Evolutionary conservation across 2,797 vertebrate genomes (phyloP).

Genomic region (Sebastes diaconus): DNA sequence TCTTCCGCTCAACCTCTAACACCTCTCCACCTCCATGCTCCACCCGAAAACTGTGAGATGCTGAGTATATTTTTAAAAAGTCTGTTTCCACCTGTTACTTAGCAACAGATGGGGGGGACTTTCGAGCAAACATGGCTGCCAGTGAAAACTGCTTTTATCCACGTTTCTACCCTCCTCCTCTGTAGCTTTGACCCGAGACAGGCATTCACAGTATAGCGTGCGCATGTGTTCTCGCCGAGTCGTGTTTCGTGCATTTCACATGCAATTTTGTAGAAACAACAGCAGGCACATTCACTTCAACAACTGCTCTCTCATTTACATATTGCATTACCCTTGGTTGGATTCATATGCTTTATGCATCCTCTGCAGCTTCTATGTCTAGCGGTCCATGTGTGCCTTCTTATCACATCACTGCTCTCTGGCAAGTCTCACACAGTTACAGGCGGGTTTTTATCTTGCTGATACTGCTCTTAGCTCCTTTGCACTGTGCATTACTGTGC

Average conservation of each 20-base stretch:
- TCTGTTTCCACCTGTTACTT: conserved; percentile 40
- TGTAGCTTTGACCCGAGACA: neutral
- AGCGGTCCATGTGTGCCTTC: conserved; percentile 41
- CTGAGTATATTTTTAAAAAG: conserved; percentile 3
- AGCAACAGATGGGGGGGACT: conserved; percentile 25
- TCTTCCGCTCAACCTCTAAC: conserved; percentile 37
- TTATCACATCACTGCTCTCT: conserved; percentile 60
- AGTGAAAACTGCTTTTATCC: neutral
- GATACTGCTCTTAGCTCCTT: conserved; percentile 13
- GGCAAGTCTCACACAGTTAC: conserved; percentile 41
- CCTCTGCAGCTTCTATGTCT: conserved; percentile 51
- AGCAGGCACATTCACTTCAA: conserved; percentile 53
- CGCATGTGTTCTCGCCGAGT: conserved; percentile 3
- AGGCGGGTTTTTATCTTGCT: conserved; percentile 26
- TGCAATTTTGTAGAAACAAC: conserved; percentile 49
- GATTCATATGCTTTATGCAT: conserved; percentile 53
- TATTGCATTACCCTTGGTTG: conserved; percentile 68
- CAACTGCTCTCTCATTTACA: conserved; percentile 69
- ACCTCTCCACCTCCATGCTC: neutral
- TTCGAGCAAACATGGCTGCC: conserved; percentile 18
- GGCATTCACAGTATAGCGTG: neutral
- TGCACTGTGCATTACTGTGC: neutral
- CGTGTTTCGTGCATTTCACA: conserved; percentile 35
- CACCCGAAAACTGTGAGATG: conserved; percentile 1
- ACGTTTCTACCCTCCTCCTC: neutral